A percentile compares a stretch with the other conserved stretches of the same genome.
Evolutionary conservation across 2,888 invertebrate genomes (phyloP).

Genomic region (Agrotis clavis): DNA sequence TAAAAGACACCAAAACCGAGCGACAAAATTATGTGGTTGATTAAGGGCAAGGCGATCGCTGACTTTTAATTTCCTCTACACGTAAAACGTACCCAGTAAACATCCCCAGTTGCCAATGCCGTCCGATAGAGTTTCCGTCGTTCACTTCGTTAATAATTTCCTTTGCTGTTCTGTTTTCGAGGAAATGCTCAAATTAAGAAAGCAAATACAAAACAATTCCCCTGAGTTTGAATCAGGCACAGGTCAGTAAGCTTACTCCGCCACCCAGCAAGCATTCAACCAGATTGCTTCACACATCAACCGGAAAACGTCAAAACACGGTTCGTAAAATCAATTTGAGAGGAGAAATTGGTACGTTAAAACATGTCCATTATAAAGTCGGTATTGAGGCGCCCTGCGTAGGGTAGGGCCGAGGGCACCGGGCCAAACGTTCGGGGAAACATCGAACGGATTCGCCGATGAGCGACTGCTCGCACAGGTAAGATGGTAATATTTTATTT

Average conservation of each 20-base stretch:
- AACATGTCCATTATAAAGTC: constrained; percentile 87
- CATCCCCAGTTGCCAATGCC: constrained; percentile 60
- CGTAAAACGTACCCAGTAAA: constrained; percentile 53
- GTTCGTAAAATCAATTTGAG: constrained; percentile 84
- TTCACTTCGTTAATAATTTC: constrained; percentile 66
- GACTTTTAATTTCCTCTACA: constrained; percentile 64
- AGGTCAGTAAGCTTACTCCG: constrained; percentile 69
- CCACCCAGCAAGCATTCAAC: constrained; percentile 65
- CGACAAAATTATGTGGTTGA: constrained; percentile 25
- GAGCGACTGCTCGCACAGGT: constrained; percentile 77
- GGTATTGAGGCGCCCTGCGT: constrained; percentile 72
- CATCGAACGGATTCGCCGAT: constrained; percentile 80
- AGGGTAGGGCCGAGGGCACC: constrained; percentile 73
- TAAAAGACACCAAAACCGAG: not conserved
- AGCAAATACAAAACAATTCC: constrained; percentile 60
- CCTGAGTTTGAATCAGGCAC: constrained; percentile 56
- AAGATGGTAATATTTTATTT: constrained; percentile 83
- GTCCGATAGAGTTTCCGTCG: constrained; percentile 62
- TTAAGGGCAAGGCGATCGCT: constrained; percentile 40
- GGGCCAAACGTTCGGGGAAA: constrained; percentile 81
- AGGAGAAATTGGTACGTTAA: constrained; percentile 81
- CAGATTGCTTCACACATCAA: constrained; percentile 77
- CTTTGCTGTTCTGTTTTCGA: constrained; percentile 59
- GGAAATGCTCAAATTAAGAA: constrained; percentile 62
- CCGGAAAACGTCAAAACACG: constrained; percentile 83